Evolutionary conservation across 92 coral and sea anemone species (phyloP).

Genomic region (Umimayanthus kanabou): DNA sequence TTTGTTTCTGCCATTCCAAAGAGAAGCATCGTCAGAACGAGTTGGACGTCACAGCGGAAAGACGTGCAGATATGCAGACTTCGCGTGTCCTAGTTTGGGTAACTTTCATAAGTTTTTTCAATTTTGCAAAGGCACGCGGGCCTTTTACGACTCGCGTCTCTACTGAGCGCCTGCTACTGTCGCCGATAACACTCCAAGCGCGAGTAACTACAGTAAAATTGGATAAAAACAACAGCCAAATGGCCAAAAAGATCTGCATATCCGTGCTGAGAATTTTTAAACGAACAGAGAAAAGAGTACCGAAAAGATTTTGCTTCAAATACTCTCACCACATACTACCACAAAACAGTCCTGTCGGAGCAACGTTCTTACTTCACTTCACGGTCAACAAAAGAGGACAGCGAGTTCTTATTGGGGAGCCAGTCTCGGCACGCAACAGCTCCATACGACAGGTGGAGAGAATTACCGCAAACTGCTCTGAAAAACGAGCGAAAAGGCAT

Average conservation of each 20-base stretch:
- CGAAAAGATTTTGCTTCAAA: constrained; percentile 21
- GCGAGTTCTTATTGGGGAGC: constrained; percentile 15
- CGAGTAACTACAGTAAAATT: constrained; percentile 7
- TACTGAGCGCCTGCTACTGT: background rate
- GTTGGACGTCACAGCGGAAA: background rate
- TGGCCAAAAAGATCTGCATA: background rate
- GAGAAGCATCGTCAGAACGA: constrained; percentile 6
- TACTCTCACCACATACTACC: constrained; percentile 5
- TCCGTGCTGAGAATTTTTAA: constrained; percentile 27
- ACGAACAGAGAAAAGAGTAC: background rate
- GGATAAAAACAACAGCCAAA: background rate
- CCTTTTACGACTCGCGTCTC: background rate
- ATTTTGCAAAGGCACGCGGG: background rate
- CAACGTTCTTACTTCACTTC: constrained; percentile 18
- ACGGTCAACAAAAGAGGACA: constrained; percentile 19
- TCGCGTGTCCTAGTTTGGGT: constrained; percentile 22
- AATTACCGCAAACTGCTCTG: constrained; percentile 7
- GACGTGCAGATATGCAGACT: constrained; percentile 17
- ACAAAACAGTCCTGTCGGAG: background rate
- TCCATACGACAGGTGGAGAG: constrained; percentile 18
- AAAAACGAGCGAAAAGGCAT: constrained; percentile 38
- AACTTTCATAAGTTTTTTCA: background rate
- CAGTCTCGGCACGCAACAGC: constrained; percentile 8
- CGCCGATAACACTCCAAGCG: constrained; percentile 27
- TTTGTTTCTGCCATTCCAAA: background rate